Conservation (phyloP, 2,113 vertebrate species). For the Willisornis vidua region DNA sequence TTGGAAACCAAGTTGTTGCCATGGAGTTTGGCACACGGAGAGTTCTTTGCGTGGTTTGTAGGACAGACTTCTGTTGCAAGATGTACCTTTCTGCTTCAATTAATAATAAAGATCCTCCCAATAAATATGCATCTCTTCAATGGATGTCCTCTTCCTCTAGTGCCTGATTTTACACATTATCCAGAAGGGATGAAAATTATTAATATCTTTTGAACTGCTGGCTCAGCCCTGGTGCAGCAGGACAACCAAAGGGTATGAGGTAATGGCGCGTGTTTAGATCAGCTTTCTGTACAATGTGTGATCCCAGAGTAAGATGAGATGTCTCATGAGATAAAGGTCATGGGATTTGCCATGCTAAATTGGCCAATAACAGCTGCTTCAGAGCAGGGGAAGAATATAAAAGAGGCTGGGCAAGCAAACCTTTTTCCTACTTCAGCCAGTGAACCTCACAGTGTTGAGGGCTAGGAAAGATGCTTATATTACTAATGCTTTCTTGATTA, state of each 20-base stretch:
- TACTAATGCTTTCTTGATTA: background rate
- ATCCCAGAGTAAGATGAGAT: background rate
- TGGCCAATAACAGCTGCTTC: background rate
- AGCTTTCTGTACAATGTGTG: background rate
- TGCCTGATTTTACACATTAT: background rate
- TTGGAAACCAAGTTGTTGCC: background rate
- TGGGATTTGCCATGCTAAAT: background rate
- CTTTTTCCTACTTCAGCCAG: background rate
- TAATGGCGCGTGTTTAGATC: background rate
- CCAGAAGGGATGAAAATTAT: background rate
- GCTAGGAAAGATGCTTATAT: background rate
- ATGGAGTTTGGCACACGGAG: background rate
- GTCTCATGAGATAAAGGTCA: background rate
- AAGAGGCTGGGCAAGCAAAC: background rate
- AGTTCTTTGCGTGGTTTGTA: background rate
- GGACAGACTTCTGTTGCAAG: background rate
- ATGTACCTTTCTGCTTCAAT: background rate
- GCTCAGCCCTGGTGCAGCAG: background rate
- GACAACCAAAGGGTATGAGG: background rate
- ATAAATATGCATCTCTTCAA: background rate
- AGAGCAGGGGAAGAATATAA: background rate
- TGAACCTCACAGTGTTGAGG: background rate
- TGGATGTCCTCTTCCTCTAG: background rate
- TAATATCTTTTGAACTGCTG: background rate
- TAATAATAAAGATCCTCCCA: background rate